phyloP scores from a whole-genome alignment of 2,797 vertebrate species.

The Margarornis squamiger region DNA sequence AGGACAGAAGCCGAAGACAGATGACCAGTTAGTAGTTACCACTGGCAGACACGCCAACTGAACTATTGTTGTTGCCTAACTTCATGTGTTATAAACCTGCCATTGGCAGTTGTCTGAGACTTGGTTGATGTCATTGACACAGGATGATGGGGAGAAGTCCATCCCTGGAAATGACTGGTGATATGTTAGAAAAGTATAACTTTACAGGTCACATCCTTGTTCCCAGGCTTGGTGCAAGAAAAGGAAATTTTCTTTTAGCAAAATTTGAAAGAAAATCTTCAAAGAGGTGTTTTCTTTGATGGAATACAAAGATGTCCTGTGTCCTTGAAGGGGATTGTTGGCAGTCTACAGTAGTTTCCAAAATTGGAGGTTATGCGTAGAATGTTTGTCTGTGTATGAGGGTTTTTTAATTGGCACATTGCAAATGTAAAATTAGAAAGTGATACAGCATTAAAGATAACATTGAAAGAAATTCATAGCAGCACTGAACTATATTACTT shows the following conservation, averaged over 20 bases:
- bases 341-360: neutral
- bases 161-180: neutral
- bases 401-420: neutral
- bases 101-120: neutral
- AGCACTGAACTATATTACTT: neutral
- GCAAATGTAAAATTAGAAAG: constrained; percentile 14
- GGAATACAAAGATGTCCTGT: neutral
- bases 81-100: neutral
- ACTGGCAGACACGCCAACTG: neutral
- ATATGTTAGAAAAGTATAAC: neutral
- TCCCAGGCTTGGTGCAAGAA: neutral
- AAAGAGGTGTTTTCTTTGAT: constrained; percentile 33
- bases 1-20: neutral
- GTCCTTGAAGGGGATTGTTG: constrained; percentile 18
- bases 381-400: neutral
- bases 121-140: neutral
- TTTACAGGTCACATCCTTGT: neutral
- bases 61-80: neutral
- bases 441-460: neutral
- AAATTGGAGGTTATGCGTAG: neutral
- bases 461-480: neutral
- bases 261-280: constrained; percentile 23
- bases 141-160: neutral
- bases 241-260: neutral
- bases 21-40: neutral